These are phyloP conservation scores for Lasiurus borealis DNA, from an alignment of 2,113 vertebrate species.

Conservation along the genomic window DNA sequence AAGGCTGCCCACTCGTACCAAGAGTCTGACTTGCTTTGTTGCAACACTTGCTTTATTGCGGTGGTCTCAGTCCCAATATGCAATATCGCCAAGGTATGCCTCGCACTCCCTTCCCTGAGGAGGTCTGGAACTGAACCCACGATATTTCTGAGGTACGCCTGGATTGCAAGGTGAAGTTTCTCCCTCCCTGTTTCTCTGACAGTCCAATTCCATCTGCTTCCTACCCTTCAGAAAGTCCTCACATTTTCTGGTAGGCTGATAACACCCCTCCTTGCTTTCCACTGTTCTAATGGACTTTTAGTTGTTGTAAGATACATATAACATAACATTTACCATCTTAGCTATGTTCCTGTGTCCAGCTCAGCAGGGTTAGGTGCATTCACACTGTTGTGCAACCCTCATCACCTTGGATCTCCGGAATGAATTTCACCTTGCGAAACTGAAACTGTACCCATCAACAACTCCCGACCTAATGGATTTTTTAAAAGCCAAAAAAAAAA, in stretches of 20 bases:
- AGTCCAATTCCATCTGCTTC: background rate
- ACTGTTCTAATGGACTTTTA: background rate
- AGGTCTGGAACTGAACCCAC: background rate
- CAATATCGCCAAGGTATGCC: background rate
- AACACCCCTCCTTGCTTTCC: background rate
- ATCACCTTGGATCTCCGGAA: background rate
- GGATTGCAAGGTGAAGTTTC: background rate
- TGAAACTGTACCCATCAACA: background rate
- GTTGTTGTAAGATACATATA: background rate
- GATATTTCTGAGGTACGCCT: background rate
- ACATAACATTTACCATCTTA: background rate
- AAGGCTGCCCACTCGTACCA: background rate
- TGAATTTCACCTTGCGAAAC: conserved; percentile 9
- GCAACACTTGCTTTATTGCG: no score
- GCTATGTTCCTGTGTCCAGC: background rate
- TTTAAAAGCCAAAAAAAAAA: background rate
- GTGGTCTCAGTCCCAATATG: no score
- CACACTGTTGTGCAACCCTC: background rate
- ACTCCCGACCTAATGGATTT: background rate
- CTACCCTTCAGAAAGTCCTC: background rate
- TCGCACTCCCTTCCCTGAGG: no score
- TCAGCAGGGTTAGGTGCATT: background rate
- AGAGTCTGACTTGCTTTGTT: background rate
- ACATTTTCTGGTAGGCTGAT: background rate
- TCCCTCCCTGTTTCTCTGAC: background rate